Percentiles rank a stretch among this genome's conserved stretches.
phyloP scores from a whole-genome alignment of 2,888 invertebrate species.

The Perithous albicinctus region DNA sequence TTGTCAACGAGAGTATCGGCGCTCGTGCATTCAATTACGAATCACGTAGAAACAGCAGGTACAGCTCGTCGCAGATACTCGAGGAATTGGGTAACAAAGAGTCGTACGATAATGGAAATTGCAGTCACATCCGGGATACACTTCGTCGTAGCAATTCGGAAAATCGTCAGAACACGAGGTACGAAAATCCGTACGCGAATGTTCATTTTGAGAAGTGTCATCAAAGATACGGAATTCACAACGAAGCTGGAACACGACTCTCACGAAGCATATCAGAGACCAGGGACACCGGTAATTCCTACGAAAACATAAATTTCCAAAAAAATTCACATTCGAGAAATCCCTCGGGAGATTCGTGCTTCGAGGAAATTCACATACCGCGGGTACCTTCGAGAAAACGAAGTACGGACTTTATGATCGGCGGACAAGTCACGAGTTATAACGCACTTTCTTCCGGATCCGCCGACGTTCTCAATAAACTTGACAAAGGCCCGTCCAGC shows the following conservation, averaged over 20 bases:
- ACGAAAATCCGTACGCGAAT: conserved; percentile 77
- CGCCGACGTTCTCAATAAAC: conserved; percentile 66
- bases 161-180: conserved; percentile 72
- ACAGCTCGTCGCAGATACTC: conserved; percentile 34
- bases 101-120: conserved; percentile 70
- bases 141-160: conserved; percentile 79
- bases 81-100: conserved; percentile 66
- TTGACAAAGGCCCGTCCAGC: conserved; percentile 77
- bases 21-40: conserved; percentile 68
- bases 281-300: conserved; percentile 73
- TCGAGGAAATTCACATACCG: conserved; percentile 81
- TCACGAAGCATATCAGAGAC: conserved; percentile 78
- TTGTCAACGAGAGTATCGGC: conserved; percentile 64
- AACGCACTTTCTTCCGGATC: conserved; percentile 64
- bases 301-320: conserved; percentile 77
- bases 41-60: conserved; percentile 64
- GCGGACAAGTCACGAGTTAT: conserved; percentile 78
- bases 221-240: conserved; percentile 56
- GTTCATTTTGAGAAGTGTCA: conserved; percentile 73
- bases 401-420: conserved; percentile 79
- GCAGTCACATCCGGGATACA: conserved; percentile 57
- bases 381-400: conserved; percentile 78
- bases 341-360: conserved; percentile 73
- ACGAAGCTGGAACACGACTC: conserved; percentile 37
- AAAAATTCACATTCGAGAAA: conserved; percentile 66